phyloP scores from a whole-genome alignment of 2,888 invertebrate genomes.

The Ceriagrion tenellum region DNA sequence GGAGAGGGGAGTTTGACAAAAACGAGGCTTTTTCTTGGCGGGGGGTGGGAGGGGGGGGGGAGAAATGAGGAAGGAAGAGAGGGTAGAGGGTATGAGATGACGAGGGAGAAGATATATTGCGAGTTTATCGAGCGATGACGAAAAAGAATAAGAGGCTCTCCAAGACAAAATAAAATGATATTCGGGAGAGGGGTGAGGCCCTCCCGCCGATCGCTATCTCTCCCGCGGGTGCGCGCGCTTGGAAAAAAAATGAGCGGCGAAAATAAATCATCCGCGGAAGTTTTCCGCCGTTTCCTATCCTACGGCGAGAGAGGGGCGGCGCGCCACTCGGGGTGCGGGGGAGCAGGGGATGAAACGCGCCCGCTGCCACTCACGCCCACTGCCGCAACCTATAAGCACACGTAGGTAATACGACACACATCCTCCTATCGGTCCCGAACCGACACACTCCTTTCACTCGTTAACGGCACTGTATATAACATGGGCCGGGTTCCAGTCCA shows the following conservation, averaged over 20 bases:
- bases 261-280: slow-evolving; percentile 18
- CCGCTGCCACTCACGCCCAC: neutral
- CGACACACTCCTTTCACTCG: neutral
- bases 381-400: too few relatives aligned
- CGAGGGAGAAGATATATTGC: neutral
- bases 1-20: neutral
- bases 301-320: neutral
- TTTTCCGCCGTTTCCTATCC: neutral
- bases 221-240: neutral
- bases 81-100: neutral
- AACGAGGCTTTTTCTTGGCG: neutral
- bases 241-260: neutral
- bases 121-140: neutral
- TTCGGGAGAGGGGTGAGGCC: neutral
- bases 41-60: neutral
- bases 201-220: neutral
- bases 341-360: neutral
- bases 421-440: neutral
- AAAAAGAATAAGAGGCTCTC: neutral
- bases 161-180: neutral
- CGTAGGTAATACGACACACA: neutral
- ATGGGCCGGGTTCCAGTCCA: too few relatives aligned
- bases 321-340: neutral
- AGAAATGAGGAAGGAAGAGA: neutral
- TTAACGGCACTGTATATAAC: too few relatives aligned